Evolutionary conservation across 2,113 vertebrate genomes (phyloP), one percentile per base, ranked within the genome.

Genomic region (Xiphorhynchus elegans): DNA sequence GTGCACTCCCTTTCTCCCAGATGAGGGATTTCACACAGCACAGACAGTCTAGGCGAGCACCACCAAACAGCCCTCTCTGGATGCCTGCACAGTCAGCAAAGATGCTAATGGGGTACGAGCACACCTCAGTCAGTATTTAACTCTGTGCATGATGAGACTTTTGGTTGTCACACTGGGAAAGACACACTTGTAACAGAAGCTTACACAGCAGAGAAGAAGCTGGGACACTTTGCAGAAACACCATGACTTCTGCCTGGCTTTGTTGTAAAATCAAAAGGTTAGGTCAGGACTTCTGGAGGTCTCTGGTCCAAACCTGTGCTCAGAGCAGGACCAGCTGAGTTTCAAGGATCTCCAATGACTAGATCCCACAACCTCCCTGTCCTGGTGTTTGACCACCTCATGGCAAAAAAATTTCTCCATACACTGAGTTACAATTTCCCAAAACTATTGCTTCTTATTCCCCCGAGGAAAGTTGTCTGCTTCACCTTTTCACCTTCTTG

Each of bases 391-490:
- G 29, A 76, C 9, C 26, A 37, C 14, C 2, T 79, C 33, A 59
- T 0, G 0, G 17, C 28, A 46, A 52, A 50, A 44, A 8, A 19
- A 11, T 1, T 56, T 21, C n/a, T 18, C 44, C 49, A 14, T 47
- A 11, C 7, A 52, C 12, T 24, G 21, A 53, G 8, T 24, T 87
- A 33, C 21, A 46, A 72, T 60, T 79, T 91, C 17, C 33, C 2
- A 2, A 9, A n/a, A 40, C 9, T 37, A 25, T 21, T 77, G 50
- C 37, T 31, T 53, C 24, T 44, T 60, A 56, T 3, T 89, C 7
- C 31, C 69, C 53, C 13, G 16, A 74, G 26, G 11, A 77, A 77
- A 52, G 9, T 40, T 53, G 12, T 39, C 68, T 89, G 37, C 25
- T 84, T 89, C 21, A 69, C 18, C 7, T 77, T 80, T 69, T 77